Evolutionary conservation across 2,797 vertebrate genomes (phyloP).

Genomic region (Helarctos malayanus): DNA sequence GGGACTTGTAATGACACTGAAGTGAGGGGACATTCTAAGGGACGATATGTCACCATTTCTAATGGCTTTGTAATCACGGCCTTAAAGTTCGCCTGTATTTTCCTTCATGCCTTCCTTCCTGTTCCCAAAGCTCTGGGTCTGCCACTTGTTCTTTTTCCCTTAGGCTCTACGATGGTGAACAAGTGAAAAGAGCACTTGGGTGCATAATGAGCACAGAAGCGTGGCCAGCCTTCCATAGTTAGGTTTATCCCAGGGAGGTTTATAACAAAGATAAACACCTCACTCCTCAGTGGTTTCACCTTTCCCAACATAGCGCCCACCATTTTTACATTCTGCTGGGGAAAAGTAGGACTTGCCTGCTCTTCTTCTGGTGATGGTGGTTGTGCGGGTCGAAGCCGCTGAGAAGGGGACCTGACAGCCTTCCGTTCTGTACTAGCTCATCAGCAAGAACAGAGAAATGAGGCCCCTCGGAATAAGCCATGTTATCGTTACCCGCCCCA

Average conservation of each 20-base stretch:
- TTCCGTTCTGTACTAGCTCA: neutral
- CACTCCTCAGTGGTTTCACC: neutral
- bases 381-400: neutral
- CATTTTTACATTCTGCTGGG: neutral
- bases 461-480: neutral
- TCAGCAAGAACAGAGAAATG: neutral
- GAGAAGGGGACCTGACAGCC: neutral
- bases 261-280: neutral
- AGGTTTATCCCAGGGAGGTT: neutral
- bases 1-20: neutral
- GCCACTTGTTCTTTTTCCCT: accelerated
- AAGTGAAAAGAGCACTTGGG: neutral
- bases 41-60: neutral
- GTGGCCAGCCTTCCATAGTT: neutral
- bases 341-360: neutral
- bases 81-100: neutral
- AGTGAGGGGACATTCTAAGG: neutral
- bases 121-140: neutral
- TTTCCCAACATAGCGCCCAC: neutral
- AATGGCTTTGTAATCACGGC: conserved; percentile 49
- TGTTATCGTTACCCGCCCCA: neutral
- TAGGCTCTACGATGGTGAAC: neutral
- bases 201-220: neutral
- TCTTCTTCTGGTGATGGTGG: neutral
- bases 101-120: neutral